Evolutionary conservation across 2,113 vertebrate genomes (phyloP).

Genomic region (Sus scrofa): DNA sequence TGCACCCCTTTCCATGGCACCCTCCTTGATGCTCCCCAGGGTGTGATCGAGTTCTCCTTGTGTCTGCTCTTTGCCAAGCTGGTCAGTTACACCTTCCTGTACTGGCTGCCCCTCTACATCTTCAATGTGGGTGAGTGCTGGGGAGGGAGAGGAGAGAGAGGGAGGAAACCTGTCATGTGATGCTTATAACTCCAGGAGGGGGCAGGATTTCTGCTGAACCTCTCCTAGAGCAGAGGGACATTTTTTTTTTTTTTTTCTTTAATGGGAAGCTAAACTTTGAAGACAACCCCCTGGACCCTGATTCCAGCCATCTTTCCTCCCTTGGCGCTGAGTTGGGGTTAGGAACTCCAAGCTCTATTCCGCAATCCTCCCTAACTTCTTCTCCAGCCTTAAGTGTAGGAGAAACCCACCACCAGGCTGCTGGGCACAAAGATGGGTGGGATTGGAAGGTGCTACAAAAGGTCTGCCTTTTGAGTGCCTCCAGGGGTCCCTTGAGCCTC

Average conservation of each 20-base stretch:
- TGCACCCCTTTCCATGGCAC: neutral
- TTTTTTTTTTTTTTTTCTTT: neutral
- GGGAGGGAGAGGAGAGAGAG: neutral
- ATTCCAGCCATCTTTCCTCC: neutral
- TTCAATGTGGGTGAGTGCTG: constrained; percentile 93
- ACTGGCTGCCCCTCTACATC: constrained; percentile 99
- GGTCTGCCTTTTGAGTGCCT: neutral
- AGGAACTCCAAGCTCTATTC: neutral
- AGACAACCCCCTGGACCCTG: neutral
- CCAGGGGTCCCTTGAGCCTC: neutral
- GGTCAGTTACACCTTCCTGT: constrained; percentile 99
- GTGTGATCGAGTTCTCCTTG: constrained; percentile 97
- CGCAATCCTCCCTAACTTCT: neutral
- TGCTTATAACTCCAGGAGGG: neutral
- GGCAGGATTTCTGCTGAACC: neutral
- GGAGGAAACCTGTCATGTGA: accelerated
- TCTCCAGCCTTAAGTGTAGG: neutral
- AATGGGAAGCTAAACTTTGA: neutral
- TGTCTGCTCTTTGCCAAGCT: constrained; percentile 98
- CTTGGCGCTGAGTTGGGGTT: neutral
- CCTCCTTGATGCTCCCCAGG: constrained; percentile 86
- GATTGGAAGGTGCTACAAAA: neutral
- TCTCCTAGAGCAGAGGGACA: neutral
- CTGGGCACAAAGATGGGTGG: neutral
- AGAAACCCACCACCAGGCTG: neutral